Conservation (phyloP, 2,797 vertebrate species). For the Huso huso region DNA sequence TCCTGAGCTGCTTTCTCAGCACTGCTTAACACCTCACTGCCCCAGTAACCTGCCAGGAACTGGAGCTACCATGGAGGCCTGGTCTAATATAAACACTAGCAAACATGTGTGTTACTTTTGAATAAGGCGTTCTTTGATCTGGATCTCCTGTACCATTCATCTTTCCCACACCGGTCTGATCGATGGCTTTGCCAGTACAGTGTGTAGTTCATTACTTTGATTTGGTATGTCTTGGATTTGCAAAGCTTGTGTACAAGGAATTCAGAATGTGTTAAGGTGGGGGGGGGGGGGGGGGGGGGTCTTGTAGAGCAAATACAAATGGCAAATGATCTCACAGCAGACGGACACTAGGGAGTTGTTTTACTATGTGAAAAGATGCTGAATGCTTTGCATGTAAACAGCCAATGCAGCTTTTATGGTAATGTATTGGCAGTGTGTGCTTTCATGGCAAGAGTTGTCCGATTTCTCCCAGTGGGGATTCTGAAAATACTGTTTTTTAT, state of each 20-base stretch:
- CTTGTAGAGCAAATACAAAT: constrained; percentile 55
- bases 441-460: no score
- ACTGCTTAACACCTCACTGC: constrained; percentile 19
- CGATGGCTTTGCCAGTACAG: constrained; percentile 48
- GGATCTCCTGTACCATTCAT: constrained; percentile 25
- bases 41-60: constrained; percentile 36
- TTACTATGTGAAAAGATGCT: constrained; percentile 7
- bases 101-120: constrained; percentile 11
- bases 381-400: no score
- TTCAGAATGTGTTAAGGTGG: constrained; percentile 45
- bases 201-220: constrained; percentile 65
- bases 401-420: neutral
- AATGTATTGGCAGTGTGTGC: neutral
- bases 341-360: constrained; percentile 28
- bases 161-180: constrained; percentile 41
- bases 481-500: no score
- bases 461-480: no score
- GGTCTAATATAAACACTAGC: constrained; percentile 33
- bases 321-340: constrained; percentile 46
- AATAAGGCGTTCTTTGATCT: constrained; percentile 11
- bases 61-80: constrained; percentile 40
- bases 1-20: neutral
- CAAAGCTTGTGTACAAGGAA: constrained; percentile 45
- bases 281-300: constrained; percentile 33
- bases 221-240: constrained; percentile 56